These are phyloP conservation scores for Dendrophyllia cribrosa DNA, from an alignment of 64 coral and sea anemone genomes.

Conservation along the genomic window DNA sequence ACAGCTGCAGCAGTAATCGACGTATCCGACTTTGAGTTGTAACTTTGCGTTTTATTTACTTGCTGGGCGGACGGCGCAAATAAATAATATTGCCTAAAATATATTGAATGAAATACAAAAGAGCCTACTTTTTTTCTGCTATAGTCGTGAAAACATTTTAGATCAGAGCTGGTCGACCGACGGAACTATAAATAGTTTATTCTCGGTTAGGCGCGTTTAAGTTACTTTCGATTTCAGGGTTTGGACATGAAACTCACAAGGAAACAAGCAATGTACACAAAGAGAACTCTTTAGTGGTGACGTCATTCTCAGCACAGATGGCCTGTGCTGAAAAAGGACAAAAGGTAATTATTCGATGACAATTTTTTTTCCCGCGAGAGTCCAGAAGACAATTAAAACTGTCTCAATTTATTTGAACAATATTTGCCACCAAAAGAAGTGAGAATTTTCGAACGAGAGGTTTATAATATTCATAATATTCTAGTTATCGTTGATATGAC, in stretches of 20 bases:
- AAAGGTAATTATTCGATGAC: slow-evolving; percentile 10
- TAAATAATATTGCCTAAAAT: slow-evolving; percentile 1
- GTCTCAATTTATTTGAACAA: background rate
- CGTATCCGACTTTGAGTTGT: slow-evolving; percentile 16
- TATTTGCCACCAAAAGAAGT: background rate
- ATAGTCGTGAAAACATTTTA: no score
- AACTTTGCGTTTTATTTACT: slow-evolving; percentile 42
- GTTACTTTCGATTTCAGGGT: background rate
- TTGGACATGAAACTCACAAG: background rate
- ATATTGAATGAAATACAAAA: background rate
- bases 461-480: background rate
- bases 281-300: slow-evolving; percentile 30
- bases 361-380: background rate
- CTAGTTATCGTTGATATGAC: no score
- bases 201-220: background rate
- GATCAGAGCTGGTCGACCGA: background rate
- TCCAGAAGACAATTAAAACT: slow-evolving; percentile 35
- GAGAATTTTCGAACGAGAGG: background rate
- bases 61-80: slow-evolving; percentile 19
- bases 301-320: slow-evolving; percentile 42
- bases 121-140: background rate
- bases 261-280: slow-evolving; percentile 37
- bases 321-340: slow-evolving; percentile 35
- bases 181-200: background rate
- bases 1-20: background rate